Base-by-base conservation (phyloP, 2,113 vertebrate genomes). In the Datnioides undecimradiatus region DNA sequence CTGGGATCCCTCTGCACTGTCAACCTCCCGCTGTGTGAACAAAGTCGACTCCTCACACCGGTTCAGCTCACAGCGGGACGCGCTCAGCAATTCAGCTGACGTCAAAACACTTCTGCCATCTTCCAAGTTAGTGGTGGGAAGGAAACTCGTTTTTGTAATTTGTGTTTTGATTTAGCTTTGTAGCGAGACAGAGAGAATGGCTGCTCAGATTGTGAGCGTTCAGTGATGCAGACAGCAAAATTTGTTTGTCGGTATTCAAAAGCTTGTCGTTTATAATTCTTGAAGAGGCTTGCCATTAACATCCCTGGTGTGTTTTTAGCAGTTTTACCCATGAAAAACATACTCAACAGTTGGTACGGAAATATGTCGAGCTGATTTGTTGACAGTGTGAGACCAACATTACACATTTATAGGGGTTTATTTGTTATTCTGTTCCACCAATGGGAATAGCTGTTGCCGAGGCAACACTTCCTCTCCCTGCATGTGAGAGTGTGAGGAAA, bases 401-500 rank as follows among this genome's bases (percentile, higher is more conserved):
- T 70, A 64, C 73, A 79, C 72, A 81, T 87, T 87, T 73, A 49
- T 66, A 58, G 38, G 59, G 43, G 49, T 84, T 73, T 71, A 73
- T 83, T 71, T 76, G 57, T 85, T 83, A 74, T 80, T 85, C 60
- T 29, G 31, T 60, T 73, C 65, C 57, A 36, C 87, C 76, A 80
- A 76, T 84, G 78, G 87, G 76, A 86, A 76, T 73, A 66, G 67
- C 59, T 88, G 89, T 90, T 88, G 82, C 89, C 66, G 59, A 87
- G 91, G 90, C 82, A 88, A 90, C 90, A 84, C 76, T 83, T 87
- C 64, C 86, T 84, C 73, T 80, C 84, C 74, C 33, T 40, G 75
- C 8, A 2, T 52, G 25, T 52, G 82, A 84, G 82, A 68, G 31
- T 23, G 68, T 36, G 67, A 81, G 82, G 72, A 65, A 82, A 57